These are phyloP conservation scores for Drepana falcataria DNA, from an alignment of 2,888 invertebrate species.

Conservation along the genomic window DNA sequence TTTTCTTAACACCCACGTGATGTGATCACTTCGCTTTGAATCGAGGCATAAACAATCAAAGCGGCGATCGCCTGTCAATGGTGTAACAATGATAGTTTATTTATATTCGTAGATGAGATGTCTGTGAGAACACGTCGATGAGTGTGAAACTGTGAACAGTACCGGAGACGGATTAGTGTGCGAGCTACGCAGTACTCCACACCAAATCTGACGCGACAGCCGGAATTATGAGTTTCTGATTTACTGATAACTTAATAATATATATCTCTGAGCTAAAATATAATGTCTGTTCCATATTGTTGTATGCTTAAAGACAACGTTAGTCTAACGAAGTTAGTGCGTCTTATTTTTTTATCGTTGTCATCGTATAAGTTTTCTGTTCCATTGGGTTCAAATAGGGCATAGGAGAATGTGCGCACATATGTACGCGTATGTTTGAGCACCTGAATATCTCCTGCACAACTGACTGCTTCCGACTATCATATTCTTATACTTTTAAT, in stretches of 20 bases:
- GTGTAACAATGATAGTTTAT: constrained; percentile 71
- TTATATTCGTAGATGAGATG: constrained; percentile 63
- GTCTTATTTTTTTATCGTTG: no score
- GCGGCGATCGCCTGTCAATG: constrained; percentile 72
- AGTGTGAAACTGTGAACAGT: constrained; percentile 60
- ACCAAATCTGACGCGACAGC: constrained; percentile 66
- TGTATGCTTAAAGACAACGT: no score
- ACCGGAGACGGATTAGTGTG: constrained; percentile 55
- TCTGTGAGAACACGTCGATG: constrained; percentile 58
- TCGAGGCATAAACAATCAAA: constrained; percentile 73
- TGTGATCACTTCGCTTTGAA: constrained; percentile 68
- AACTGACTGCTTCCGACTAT: no score
- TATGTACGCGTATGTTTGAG: no score
- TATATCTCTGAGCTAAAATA: constrained; percentile 32
- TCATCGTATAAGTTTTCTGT: no score
- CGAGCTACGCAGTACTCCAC: constrained; percentile 53
- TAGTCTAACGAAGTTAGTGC: no score
- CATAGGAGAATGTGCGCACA: no score
- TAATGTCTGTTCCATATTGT: no score
- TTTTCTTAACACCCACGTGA: constrained; percentile 74
- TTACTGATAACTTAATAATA: constrained; percentile 72
- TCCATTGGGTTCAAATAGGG: no score
- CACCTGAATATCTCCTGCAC: no score
- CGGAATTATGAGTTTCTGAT: constrained; percentile 66
- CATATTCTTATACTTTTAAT: no score